Evolutionary conservation across 37 sponge, comb jelly and placozoan genomes (phyloP).

Genomic region (Tethya wilhelma): DNA sequence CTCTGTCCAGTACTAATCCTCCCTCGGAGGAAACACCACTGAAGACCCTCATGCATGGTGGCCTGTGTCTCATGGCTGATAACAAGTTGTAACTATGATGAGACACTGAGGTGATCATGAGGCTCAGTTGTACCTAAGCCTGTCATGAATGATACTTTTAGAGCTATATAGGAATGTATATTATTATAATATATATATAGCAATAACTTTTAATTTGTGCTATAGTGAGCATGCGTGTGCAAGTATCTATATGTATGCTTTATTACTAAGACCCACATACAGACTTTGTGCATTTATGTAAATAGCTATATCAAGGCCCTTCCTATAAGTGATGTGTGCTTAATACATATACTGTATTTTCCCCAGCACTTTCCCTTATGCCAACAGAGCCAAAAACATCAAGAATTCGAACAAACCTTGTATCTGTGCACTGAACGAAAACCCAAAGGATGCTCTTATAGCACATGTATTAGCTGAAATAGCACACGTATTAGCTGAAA

Average conservation of each 20-base stretch:
- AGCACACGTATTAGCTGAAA: conserved; percentile 90
- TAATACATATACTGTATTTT: no score
- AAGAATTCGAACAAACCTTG: conserved; percentile 98
- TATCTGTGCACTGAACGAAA: conserved; percentile 97
- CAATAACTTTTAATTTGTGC: no score
- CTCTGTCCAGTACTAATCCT: conserved; percentile 92
- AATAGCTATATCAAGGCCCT: no score
- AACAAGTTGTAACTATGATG: conserved; percentile 99
- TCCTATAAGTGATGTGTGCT: no score
- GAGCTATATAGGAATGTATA: no score
- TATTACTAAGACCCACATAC: no score
- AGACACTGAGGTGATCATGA: conserved; percentile 79
- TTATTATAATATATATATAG: no score
- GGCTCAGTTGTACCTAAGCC: background rate
- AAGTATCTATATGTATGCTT: no score
- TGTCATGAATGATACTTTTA: no score
- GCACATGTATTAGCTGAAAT: conserved; percentile 91
- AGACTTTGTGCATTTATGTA: no score
- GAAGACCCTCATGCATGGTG: conserved; percentile 99
- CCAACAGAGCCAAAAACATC: conserved; percentile 97
- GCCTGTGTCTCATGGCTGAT: conserved; percentile 95
- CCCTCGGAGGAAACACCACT: conserved; percentile 96
- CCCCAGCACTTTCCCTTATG: conserved; percentile 67
- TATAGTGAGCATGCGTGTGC: no score
- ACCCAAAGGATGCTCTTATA: conserved; percentile 96